Evolutionary conservation across 2,113 vertebrate species (phyloP).

Genomic region (Microcebus murinus): DNA sequence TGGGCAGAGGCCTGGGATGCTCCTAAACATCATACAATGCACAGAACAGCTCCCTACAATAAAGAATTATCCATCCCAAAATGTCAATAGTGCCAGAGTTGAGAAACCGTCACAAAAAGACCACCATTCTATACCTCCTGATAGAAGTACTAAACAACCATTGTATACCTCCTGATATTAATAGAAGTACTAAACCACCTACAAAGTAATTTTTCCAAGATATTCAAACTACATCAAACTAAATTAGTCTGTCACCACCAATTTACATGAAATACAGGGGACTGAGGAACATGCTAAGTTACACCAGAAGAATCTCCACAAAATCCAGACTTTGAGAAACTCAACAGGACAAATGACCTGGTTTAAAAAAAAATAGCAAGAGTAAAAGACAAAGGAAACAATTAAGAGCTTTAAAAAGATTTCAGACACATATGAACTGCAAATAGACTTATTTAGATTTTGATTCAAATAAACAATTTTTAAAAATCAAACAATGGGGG

Average conservation of each 20-base stretch:
- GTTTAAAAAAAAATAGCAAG: neutral
- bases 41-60: neutral
- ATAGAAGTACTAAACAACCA: neutral
- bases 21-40: neutral
- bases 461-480: constrained; percentile 35
- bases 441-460: constrained; percentile 20
- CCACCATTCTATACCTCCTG: neutral
- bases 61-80: neutral
- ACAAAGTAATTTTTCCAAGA: neutral
- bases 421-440: neutral
- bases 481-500: neutral
- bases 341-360: neutral
- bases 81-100: neutral
- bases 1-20: neutral
- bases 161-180: too few relatives aligned
- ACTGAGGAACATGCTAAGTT: neutral
- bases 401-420: neutral
- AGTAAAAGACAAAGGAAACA: too few relatives aligned
- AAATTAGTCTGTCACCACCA: neutral
- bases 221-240: constrained; percentile 3
- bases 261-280: neutral
- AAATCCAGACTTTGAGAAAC: constrained; percentile 51
- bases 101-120: neutral
- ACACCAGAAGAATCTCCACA: neutral
- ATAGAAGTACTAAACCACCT: neutral